Evolutionary conservation across 2,797 vertebrate genomes (phyloP), one percentile per base, ranked within the genome.

Genomic region (Leptatherina wallacei): DNA sequence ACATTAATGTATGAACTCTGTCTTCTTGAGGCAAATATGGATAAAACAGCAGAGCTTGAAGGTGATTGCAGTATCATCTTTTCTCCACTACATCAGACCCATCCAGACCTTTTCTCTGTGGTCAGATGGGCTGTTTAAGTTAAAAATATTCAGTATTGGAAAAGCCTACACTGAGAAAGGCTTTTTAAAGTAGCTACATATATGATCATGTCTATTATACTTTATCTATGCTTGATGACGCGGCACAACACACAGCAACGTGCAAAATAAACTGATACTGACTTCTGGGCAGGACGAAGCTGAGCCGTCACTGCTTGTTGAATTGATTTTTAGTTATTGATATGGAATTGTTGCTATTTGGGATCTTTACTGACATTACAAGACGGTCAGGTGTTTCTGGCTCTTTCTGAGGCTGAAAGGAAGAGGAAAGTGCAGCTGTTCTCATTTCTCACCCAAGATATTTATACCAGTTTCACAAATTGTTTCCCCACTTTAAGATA

Each of bases 391-490:
- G 16, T n/a, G 13, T 47, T 66, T 59, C 2, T 11, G 1, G 16
- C 18, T 44, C 5, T 22, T 27, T 9, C 24, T 6, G 20, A 13
- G 27, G 36, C 22, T 13, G 20, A 11, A 32, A 14, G 56, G 58
- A 40, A 69, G 51, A 60, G 44, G 1, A 11, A 30, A 40, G n/a
- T 11, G 51, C 54, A 4, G 42, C 70, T 65, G 22, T 1, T 51
- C 35, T 75, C 54, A 60, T 71, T 80, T 71, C 60, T 74, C 71
- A 63, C 30, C 69, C 22, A 6, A 71, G 61, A 71, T 85, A 71
- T 84, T 81, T 81, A 61, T 75, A 69, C 72, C 72, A 35, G 36
- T 69, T 47, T 78, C 67, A 38, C 49, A 65, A 70, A 69, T 30
- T 49, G 70, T 80, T 82, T 72, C 66, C 36, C 22, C 66, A 60